These are phyloP conservation scores for Graphium colonna DNA, from an alignment of 2,888 invertebrate genomes.

Conservation along the genomic window DNA sequence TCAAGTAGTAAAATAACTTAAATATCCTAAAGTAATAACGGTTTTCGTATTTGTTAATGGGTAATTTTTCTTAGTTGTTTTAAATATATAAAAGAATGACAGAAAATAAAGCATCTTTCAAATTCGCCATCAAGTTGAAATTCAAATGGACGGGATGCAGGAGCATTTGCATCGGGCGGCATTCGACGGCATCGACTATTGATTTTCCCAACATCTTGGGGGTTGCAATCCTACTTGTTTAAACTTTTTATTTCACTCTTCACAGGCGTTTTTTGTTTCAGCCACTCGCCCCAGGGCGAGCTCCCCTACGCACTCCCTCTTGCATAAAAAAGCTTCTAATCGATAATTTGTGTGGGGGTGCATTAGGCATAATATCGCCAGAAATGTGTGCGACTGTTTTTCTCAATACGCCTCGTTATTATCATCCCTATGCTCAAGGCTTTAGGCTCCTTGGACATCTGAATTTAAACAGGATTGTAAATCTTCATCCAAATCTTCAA, in stretches of 20 bases:
- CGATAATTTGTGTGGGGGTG: constrained; percentile 81
- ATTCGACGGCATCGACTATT: constrained; percentile 62
- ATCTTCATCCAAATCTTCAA: too few relatives aligned
- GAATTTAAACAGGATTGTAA: constrained; percentile 56
- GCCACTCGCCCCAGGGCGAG: constrained; percentile 66
- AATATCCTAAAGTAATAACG: too few relatives aligned
- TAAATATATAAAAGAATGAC: constrained; percentile 40
- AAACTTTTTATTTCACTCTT: constrained; percentile 80
- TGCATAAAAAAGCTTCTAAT: constrained; percentile 81
- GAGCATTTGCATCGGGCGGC: constrained; percentile 73
- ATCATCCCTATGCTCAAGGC: constrained; percentile 72
- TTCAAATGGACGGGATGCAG: constrained; percentile 69
- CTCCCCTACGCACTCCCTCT: constrained; percentile 76
- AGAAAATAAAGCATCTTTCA: constrained; percentile 54
- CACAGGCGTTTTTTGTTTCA: constrained; percentile 79
- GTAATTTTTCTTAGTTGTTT: too few relatives aligned
- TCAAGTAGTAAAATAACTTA: too few relatives aligned
- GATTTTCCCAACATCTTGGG: constrained; percentile 76
- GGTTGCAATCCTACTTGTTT: constrained; percentile 76
- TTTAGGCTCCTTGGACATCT: constrained; percentile 68
- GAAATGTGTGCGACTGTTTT: constrained; percentile 69
- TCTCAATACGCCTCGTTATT: constrained; percentile 73
- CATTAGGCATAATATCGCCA: constrained; percentile 76
- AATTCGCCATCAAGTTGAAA: constrained; percentile 66
- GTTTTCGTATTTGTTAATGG: too few relatives aligned